A percentile compares a stretch with the other conserved stretches of the same genome.
Conservation (phyloP, 2,797 vertebrate genomes). For the Hemitrygon akajei region DNA sequence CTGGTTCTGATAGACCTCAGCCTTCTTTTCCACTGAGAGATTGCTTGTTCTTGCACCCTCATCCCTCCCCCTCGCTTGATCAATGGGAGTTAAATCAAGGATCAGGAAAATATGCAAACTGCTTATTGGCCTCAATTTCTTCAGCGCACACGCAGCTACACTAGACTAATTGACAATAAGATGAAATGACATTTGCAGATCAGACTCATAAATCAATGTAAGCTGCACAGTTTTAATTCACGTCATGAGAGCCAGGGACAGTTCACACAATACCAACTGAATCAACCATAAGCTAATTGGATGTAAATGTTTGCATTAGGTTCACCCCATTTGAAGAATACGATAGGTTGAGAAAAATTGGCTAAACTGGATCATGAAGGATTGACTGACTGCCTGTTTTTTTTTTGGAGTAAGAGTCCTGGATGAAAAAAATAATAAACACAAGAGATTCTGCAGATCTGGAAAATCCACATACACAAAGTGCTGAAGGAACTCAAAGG, state of each 20-base stretch:
- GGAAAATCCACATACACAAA: too few relatives aligned
- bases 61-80: too few relatives aligned
- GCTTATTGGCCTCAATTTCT: not conserved
- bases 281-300: not conserved
- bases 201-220: slow-evolving; percentile 29
- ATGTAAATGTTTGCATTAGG: not conserved
- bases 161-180: slow-evolving; percentile 30
- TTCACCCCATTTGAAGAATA: not conserved
- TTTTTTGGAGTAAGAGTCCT: too few relatives aligned
- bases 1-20: too few relatives aligned
- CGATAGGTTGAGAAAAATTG: not conserved
- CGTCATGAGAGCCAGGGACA: not conserved
- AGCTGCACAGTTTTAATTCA: not conserved
- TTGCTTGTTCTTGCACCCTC: too few relatives aligned
- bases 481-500: too few relatives aligned
- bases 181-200: slow-evolving; percentile 24
- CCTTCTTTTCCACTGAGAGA: too few relatives aligned
- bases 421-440: not conserved
- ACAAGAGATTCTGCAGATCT: too few relatives aligned
- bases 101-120: not conserved
- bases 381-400: not conserved
- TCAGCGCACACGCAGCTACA: not conserved
- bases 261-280: too few relatives aligned
- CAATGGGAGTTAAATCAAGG: not conserved
- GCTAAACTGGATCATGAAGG: too few relatives aligned